phyloP scores from a whole-genome alignment of 2,113 vertebrate species.

The Syrrhaptes paradoxus region DNA sequence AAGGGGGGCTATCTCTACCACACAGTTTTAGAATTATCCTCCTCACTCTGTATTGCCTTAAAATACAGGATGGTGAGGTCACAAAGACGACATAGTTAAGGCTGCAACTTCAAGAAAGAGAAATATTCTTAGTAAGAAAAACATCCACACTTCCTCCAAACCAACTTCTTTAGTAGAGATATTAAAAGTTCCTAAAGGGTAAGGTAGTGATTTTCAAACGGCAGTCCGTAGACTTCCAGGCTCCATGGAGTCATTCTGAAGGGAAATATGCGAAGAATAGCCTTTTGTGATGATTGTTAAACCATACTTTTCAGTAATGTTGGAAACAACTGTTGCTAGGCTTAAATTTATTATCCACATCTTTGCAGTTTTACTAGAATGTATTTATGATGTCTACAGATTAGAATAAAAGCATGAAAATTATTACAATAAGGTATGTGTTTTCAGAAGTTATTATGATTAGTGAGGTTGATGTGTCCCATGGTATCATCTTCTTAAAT shows the following conservation, averaged over 20 bases:
- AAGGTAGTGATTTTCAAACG: background rate
- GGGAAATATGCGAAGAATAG: background rate
- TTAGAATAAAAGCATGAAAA: background rate
- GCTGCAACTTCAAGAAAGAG: background rate
- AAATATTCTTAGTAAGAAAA: background rate
- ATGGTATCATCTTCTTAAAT: background rate
- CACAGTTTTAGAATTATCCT: background rate
- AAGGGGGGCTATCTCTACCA: background rate
- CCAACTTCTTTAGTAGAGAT: background rate
- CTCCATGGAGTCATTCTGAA: background rate
- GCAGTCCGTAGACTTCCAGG: background rate
- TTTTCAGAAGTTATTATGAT: background rate
- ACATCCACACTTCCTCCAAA: background rate
- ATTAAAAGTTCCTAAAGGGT: background rate
- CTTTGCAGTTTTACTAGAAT: background rate
- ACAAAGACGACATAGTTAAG: background rate
- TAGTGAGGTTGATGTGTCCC: background rate
- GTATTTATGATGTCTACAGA: background rate
- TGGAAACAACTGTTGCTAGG: background rate
- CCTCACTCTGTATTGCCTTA: background rate
- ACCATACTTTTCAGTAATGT: background rate
- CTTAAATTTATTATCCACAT: background rate
- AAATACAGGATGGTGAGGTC: background rate
- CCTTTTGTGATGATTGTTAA: background rate
- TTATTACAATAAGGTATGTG: background rate